A percentile compares a stretch with the other conserved stretches of the same genome.
phyloP scores from a whole-genome alignment of 2,888 invertebrate genomes.

The Agonopterix alstromeriana region DNA sequence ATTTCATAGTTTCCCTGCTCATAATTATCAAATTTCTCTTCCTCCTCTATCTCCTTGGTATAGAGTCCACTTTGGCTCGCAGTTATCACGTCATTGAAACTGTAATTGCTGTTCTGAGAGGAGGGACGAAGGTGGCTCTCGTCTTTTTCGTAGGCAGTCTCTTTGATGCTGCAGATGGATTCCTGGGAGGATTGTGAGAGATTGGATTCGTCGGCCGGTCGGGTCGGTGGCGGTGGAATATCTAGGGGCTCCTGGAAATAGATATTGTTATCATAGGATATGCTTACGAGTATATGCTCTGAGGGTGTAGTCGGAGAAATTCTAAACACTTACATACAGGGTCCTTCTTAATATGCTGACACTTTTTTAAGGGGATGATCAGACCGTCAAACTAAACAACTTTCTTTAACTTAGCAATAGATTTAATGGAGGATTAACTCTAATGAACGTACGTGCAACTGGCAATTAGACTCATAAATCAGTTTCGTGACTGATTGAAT shows the following conservation, averaged over 20 bases:
- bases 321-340: too few relatives aligned
- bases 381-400: too few relatives aligned
- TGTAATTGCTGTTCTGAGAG: slow-evolving; percentile 59
- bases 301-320: too few relatives aligned
- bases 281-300: too few relatives aligned
- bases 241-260: slow-evolving; percentile 15
- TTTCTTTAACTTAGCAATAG: too few relatives aligned
- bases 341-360: too few relatives aligned
- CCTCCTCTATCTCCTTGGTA: slow-evolving; percentile 25
- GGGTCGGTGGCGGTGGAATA: slow-evolving; percentile 2
- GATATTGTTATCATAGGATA: too few relatives aligned
- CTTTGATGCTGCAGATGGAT: slow-evolving; percentile 35
- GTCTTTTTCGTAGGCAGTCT: slow-evolving; percentile 44
- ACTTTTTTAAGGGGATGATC: too few relatives aligned
- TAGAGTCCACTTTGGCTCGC: slow-evolving; percentile 19
- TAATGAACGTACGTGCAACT: too few relatives aligned
- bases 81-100: slow-evolving; percentile 59
- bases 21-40: slow-evolving; percentile 33
- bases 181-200: slow-evolving; percentile 48
- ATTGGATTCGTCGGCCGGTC: neutral
- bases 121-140: slow-evolving; percentile 57
- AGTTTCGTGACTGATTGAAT: too few relatives aligned
- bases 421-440: too few relatives aligned
- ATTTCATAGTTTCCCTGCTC: slow-evolving; percentile 55
- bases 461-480: too few relatives aligned